Conservation (phyloP, 2,888 invertebrate species). For the Andrena haemorrhoa region DNA sequence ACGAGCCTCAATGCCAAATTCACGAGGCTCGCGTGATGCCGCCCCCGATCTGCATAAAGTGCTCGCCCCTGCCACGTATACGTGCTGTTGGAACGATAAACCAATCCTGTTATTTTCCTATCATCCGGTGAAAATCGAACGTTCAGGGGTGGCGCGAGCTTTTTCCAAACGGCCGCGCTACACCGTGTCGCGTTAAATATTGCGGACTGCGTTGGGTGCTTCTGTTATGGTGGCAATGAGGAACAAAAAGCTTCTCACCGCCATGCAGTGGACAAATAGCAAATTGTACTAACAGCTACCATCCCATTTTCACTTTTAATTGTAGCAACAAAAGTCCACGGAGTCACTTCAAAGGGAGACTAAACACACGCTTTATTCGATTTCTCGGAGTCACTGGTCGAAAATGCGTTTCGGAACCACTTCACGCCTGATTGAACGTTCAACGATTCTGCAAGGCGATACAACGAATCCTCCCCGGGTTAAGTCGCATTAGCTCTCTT, state of each 20-base stretch:
- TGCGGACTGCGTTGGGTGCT: neutral
- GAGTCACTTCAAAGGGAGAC: no score
- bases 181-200: slow-evolving; percentile 19
- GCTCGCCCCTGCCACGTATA: slow-evolving; percentile 64
- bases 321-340: no score
- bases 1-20: slow-evolving; percentile 77
- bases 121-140: slow-evolving; percentile 64
- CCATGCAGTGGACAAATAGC: neutral
- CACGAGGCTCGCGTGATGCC: slow-evolving; percentile 75
- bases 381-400: no score
- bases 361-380: no score
- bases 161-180: slow-evolving; percentile 24
- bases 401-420: slow-evolving; percentile 1
- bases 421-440: neutral
- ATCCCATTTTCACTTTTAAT: neutral
- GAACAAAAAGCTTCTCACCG: neutral
- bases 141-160: slow-evolving; percentile 57
- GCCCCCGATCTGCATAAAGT: slow-evolving; percentile 75
- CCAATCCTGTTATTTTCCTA: slow-evolving; percentile 68
- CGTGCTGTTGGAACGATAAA: slow-evolving; percentile 60
- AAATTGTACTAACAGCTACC: neutral
- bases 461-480: neutral
- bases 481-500: slow-evolving; percentile 8
- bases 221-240: neutral
- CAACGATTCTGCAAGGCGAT: neutral